A percentile compares a stretch with the other conserved stretches of the same genome.
phyloP scores from a whole-genome alignment of 2,797 vertebrate species.

The Dendrocincla tyrannina region DNA sequence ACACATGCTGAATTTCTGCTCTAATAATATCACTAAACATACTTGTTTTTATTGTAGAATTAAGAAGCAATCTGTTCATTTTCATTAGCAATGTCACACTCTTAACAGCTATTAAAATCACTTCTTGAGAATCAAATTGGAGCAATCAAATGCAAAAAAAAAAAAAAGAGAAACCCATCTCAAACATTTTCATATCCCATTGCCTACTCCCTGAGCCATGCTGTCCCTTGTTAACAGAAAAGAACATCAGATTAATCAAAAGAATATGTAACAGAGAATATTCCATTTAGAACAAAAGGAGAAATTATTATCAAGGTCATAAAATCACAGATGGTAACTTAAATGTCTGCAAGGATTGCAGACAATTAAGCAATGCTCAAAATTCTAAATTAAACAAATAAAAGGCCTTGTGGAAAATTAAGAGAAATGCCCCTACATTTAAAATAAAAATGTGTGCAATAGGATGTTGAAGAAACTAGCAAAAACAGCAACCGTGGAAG shows the following conservation, averaged over 20 bases:
- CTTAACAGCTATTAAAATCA: background rate
- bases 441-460: constrained; percentile 10
- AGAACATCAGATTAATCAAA: background rate
- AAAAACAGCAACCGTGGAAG: constrained; percentile 13
- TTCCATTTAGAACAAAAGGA: background rate
- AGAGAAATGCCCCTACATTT: background rate
- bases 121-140: background rate
- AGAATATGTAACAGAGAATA: background rate
- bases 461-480: constrained; percentile 4
- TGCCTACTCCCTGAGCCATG: background rate
- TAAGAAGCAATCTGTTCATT: constrained; percentile 6
- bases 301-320: background rate
- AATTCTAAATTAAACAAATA: background rate
- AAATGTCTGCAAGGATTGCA: background rate
- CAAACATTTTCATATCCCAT: background rate
- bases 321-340: background rate
- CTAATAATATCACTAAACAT: background rate
- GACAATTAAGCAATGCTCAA: background rate
- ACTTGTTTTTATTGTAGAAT: background rate
- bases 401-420: background rate
- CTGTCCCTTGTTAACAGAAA: background rate
- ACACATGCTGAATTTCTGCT: background rate
- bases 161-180: background rate
- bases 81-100: background rate
- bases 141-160: background rate